A percentile compares a stretch with the other conserved stretches of the same genome.
Evolutionary conservation across 1,140 invertebrate species (phyloP).

Genomic region (Formica exsecta): DNA sequence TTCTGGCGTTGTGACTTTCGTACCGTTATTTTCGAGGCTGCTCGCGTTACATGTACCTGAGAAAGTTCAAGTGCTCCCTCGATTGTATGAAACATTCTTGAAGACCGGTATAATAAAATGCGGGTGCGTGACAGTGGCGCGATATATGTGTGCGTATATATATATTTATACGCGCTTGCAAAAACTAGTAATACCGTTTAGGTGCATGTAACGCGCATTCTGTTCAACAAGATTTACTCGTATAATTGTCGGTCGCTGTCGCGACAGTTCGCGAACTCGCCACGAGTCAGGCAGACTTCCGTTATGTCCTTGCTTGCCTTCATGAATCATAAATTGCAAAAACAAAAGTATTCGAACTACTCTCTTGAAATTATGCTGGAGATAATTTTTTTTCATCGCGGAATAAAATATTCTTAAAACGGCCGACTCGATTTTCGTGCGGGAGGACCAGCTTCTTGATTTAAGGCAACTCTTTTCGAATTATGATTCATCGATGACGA

Average conservation of each 20-base stretch:
- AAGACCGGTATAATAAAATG: constrained; percentile 70
- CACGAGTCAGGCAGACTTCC: background rate
- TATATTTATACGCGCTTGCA: background rate
- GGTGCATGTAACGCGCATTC: constrained; percentile 20
- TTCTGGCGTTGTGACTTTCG: constrained; percentile 1
- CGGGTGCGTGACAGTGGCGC: constrained; percentile 15
- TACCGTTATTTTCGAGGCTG: constrained; percentile 46
- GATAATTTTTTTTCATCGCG: background rate
- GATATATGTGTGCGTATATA: background rate
- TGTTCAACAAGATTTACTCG: constrained; percentile 27
- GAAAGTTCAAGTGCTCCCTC: constrained; percentile 61
- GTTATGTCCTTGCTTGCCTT: background rate
- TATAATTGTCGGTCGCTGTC: background rate
- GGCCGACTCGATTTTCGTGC: constrained; percentile 70
- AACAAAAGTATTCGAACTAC: background rate
- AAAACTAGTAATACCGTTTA: constrained; percentile 52
- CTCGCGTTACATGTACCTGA: constrained; percentile 22
- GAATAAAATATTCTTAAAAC: background rate
- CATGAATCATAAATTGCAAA: background rate
- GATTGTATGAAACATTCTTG: constrained; percentile 48
- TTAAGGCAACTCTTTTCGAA: constrained; percentile 75
- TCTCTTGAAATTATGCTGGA: background rate
- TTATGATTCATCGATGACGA: constrained; percentile 79
- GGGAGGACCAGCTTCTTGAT: constrained; percentile 69
- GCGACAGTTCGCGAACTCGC: background rate